These are phyloP conservation scores for Heliopora coerulea DNA, from an alignment of 92 coral and sea anemone species.

Conservation along the genomic window DNA sequence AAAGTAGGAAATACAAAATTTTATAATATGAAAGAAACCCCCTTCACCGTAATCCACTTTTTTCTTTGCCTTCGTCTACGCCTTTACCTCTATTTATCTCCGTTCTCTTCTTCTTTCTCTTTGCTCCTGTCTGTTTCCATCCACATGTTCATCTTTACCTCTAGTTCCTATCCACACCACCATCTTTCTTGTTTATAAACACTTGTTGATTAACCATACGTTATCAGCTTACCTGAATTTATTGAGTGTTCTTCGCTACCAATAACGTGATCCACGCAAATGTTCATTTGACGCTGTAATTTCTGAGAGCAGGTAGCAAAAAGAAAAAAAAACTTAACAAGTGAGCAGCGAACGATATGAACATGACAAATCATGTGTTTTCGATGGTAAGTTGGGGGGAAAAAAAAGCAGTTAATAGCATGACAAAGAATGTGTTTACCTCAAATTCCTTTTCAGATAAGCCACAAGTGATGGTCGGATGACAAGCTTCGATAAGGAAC, in stretches of 20 bases:
- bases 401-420: too few species aligned
- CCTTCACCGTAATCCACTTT: too few species aligned
- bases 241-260: slow-evolving; percentile 69
- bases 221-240: slow-evolving; percentile 54
- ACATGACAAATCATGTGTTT: background rate
- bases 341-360: background rate
- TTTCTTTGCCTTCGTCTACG: too few species aligned
- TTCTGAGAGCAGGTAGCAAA: slow-evolving; percentile 53
- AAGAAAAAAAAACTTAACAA: background rate
- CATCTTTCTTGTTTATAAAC: too few species aligned
- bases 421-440: slow-evolving; percentile 56
- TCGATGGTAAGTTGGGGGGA: too few species aligned
- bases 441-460: slow-evolving; percentile 76
- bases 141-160: too few species aligned
- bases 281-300: slow-evolving; percentile 73
- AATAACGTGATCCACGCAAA: slow-evolving; percentile 82
- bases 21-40: too few species aligned
- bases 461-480: slow-evolving; percentile 58
- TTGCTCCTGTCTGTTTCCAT: too few species aligned
- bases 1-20: background rate
- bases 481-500: slow-evolving; percentile 85
- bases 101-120: too few species aligned
- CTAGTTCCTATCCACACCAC: too few species aligned
- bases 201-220: too few species aligned
- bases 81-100: too few species aligned